Base-by-base conservation (phyloP, 2,888 invertebrate species). In the Papilio demoleus region DNA sequence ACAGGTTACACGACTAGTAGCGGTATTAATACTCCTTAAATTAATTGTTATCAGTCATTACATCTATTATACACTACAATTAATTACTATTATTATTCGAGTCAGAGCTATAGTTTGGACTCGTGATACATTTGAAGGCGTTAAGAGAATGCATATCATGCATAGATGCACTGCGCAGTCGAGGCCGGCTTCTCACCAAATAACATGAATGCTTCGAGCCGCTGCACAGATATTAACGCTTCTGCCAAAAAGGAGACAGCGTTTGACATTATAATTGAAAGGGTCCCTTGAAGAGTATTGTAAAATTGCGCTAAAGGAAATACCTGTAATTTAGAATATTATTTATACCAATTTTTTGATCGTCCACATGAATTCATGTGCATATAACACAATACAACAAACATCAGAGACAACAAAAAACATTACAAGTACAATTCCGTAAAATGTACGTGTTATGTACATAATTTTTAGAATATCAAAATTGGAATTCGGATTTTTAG, bases 251-350 rank as follows among this genome's bases (percentile, higher is more conserved):
- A 88, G 24, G 94, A 92, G 8, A 95, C 88, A 40, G 93, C 94
- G 77, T 92, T 90, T 68, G 93, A 95, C 90, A 93, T 94, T 69
- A 93, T 93, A 78, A 94, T 94, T 65, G 94, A 94, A 77, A 94
- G 90, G 1, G 93, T 93, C 67, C 91, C 89, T 87, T 94, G 94
- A n/a, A 94, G 88, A 42, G 94, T 92, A 82, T 94, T 94, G 86
- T 90, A 94, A 88, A 94, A 94, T 84, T 94, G 94, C 74, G 94
- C 94, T 88, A 94, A 81, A 71, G 94, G 93, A 75, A 94, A 94
- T 59, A 94, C 94, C 92, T 93, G 92, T 31, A 93, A 68, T 63
- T 68, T 24, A 63, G 14, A 68, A 91, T 79, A 38, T 50, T 61
- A 38, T 61, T 50, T 24, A 58, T 19, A 58, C 19, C n/a, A 45